Percentiles rank a stretch among this genome's conserved stretches.
Evolutionary conservation across 2,113 vertebrate genomes (phyloP).

Genomic region (Octodon degus): DNA sequence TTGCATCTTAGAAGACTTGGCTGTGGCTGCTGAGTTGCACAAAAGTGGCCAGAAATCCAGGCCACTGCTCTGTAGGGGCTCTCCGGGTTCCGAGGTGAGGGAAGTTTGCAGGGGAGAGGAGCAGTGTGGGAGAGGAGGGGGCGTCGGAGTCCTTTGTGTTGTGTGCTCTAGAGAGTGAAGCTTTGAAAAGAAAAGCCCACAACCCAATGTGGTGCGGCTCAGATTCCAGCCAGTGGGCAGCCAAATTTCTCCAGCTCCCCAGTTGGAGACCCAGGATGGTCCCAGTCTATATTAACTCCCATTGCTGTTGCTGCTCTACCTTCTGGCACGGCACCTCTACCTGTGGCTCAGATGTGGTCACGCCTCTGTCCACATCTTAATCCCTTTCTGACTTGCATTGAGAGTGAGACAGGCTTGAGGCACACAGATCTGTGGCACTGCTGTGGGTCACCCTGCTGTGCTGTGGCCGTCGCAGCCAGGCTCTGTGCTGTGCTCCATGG

Average conservation of each 20-base stretch:
- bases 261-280: neutral
- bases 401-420: neutral
- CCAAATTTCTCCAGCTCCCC: neutral
- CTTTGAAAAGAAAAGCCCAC: neutral
- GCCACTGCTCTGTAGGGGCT: neutral
- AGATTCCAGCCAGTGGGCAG: neutral
- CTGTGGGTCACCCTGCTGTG: neutral
- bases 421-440: neutral
- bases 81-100: neutral
- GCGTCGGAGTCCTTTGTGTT: neutral
- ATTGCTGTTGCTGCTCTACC: neutral
- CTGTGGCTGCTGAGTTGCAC: neutral
- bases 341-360: neutral
- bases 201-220: fast-evolving
- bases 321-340: fast-evolving
- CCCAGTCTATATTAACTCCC: neutral
- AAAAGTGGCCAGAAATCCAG: neutral
- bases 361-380: neutral
- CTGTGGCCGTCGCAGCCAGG: neutral
- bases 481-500: neutral
- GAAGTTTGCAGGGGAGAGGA: neutral
- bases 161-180: neutral
- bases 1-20: neutral
- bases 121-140: neutral
- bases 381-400: neutral